Evolutionary conservation across 2,888 invertebrate species (phyloP).

Genomic region (Eupithecia abbreviata): DNA sequence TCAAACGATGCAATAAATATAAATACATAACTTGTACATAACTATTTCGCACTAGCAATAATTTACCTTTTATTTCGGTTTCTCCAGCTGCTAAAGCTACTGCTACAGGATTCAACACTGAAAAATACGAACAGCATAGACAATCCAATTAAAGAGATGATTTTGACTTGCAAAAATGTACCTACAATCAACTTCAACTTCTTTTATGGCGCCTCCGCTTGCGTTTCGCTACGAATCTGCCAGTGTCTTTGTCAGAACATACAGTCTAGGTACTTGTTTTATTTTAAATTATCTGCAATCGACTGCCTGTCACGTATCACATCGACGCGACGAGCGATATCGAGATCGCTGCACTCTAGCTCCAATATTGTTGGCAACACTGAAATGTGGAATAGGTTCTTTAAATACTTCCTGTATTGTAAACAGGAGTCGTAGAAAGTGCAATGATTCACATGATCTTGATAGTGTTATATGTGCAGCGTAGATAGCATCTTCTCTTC

Average conservation of each 20-base stretch:
- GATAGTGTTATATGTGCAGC: slow-evolving; percentile 35
- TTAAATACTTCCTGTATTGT: slow-evolving; percentile 50
- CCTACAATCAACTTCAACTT: too few relatives aligned
- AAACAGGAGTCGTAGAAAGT: slow-evolving; percentile 54
- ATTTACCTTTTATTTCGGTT: background rate
- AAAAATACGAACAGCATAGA: background rate
- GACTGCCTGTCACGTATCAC: background rate
- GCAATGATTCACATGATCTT: slow-evolving; percentile 55
- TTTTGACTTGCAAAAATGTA: background rate
- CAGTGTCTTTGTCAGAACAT: too few relatives aligned
- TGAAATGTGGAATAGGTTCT: slow-evolving; percentile 38
- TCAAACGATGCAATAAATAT: too few relatives aligned
- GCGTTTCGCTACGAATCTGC: too few relatives aligned
- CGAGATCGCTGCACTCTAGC: background rate
- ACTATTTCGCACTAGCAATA: background rate
- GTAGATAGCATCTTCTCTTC: slow-evolving; percentile 39
- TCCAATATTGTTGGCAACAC: background rate
- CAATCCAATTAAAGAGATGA: background rate
- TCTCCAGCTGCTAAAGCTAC: background rate
- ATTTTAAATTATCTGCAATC: background rate
- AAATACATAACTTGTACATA: too few relatives aligned
- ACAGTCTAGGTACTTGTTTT: too few relatives aligned
- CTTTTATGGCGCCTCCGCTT: too few relatives aligned
- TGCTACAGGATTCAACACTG: background rate
- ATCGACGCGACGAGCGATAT: background rate